Base-by-base conservation (phyloP, 2,797 vertebrate genomes). In the Passerculus sandwichensis region DNA sequence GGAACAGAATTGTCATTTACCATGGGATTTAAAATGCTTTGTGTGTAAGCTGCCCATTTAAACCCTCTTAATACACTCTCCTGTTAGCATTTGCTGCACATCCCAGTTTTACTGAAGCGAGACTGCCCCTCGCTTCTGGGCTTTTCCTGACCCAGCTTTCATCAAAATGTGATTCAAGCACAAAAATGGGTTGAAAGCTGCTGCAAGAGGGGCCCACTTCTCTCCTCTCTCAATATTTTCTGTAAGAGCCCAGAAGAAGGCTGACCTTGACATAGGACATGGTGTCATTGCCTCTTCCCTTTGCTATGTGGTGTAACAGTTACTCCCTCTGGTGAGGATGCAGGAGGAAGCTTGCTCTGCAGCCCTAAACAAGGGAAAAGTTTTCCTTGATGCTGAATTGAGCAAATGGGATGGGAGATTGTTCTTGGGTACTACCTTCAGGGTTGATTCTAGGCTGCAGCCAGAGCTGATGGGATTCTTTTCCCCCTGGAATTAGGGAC, bases 251-350 rank as follows among this genome's bases (percentile, higher is more conserved):
- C 57, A 36, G 53, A 65, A 57, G 44, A 25, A 34, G 27, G 23
- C 30, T 74, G 69, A 30, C n/a, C 19, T 79, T 67, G 34, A 22
- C 9, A 2, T 3, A 42, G 23, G 36, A 42, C 17, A 32, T 3
- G 1, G 2, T 27, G 25, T 56, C 47, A 27, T 48, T 0, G 0
- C 16, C 45, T 27, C 54, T 83, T 56, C 40, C 59, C 25, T 2
- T 1, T 45, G n/a, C 40, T 34, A 0, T 0, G 0, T 22, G 50
- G 8, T 59, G 23, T 85, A 45, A 61, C 25, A 13, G 0, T 45
- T 71, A 40, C 21, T 80, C 11, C 13, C 21, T 72, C 42, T 36
- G 3, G 2, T 50, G 15, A 91, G 13, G 38, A n/a, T 21, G 42
- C 38, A 18, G 50, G 12, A 83, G 8, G 61, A 82, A 65, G 5